Conservation (phyloP, 2,888 invertebrate species). For the Trissolcus japonicus region DNA sequence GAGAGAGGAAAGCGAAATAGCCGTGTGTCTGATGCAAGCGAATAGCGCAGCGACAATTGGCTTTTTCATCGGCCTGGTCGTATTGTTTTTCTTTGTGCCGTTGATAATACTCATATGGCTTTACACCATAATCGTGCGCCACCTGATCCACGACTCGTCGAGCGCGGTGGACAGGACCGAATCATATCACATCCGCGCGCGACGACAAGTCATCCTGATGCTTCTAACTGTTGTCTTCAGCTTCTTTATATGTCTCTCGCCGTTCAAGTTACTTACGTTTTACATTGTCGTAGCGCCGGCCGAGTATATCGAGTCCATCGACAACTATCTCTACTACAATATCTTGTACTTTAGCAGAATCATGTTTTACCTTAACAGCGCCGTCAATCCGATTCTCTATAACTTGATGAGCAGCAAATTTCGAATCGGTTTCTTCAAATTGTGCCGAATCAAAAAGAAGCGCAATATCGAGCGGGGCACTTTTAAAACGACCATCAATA, state of each 20-base stretch:
- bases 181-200: constrained; percentile 82
- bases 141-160: constrained; percentile 89
- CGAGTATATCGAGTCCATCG: constrained; percentile 81
- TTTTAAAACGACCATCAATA: constrained; percentile 77
- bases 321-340: constrained; percentile 88
- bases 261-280: constrained; percentile 90
- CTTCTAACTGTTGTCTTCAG: constrained; percentile 91
- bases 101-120: constrained; percentile 87
- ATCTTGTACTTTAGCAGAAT: constrained; percentile 90
- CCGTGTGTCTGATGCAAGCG: constrained; percentile 88
- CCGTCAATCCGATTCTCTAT: constrained; percentile 93
- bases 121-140: constrained; percentile 90
- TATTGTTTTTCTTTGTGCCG: constrained; percentile 90
- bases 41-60: constrained; percentile 85
- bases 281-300: constrained; percentile 89
- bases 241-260: constrained; percentile 92
- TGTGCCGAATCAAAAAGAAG: constrained; percentile 80
- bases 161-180: constrained; percentile 86
- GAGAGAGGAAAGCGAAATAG: constrained; percentile 81
- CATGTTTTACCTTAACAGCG: constrained; percentile 93
- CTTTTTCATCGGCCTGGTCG: constrained; percentile 86
- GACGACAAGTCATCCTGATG: constrained; percentile 91
- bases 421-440: constrained; percentile 85
- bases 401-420: constrained; percentile 95
- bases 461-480: constrained; percentile 75